A percentile compares a stretch with the other conserved stretches of the same genome.
Evolutionary conservation across 2,797 vertebrate species (phyloP).

Genomic region (Peromyscus attwateri): DNA sequence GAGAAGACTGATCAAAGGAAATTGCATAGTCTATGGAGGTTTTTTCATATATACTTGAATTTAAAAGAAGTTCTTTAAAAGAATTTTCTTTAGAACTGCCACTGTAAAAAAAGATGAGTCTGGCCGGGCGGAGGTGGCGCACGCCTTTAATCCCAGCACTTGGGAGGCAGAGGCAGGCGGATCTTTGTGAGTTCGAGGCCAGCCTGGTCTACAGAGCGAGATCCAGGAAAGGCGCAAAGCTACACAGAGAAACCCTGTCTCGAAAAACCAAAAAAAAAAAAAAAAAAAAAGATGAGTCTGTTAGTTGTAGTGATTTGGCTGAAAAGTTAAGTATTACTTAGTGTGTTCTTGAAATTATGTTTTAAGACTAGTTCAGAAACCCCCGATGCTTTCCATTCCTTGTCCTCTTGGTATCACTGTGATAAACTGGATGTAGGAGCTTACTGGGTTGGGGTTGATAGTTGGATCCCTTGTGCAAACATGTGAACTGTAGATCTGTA

Average conservation of each 20-base stretch:
- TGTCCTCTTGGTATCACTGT: not conserved
- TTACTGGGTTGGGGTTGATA: not conserved
- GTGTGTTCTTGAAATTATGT: conserved; percentile 26
- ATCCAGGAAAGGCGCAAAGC: no score
- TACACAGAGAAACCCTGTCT: no score
- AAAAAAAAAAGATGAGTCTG: not conserved
- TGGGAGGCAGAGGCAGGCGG: no score
- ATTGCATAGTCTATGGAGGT: not conserved
- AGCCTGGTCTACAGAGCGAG: no score
- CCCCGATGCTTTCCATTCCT: not conserved
- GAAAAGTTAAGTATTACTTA: conserved; percentile 26
- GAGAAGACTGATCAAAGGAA: conserved; percentile 26
- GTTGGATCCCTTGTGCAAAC: conserved; percentile 1
- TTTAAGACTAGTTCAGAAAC: conserved; percentile 45
- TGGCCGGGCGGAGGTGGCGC: no score
- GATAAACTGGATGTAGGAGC: conserved; percentile 22
- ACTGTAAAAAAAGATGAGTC: conserved; percentile 1
- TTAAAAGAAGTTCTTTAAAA: conserved; percentile 32
- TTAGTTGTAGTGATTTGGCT: conserved; percentile 3
- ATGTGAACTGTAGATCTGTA: not conserved
- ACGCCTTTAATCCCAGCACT: no score
- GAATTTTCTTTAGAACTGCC: not conserved
- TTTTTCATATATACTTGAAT: conserved; percentile 26
- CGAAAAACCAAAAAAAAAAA: no score
- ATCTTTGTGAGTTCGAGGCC: no score